Evolutionary conservation across 2,888 invertebrate genomes (phyloP).

Genomic region (Drosophila maculinotata): DNA sequence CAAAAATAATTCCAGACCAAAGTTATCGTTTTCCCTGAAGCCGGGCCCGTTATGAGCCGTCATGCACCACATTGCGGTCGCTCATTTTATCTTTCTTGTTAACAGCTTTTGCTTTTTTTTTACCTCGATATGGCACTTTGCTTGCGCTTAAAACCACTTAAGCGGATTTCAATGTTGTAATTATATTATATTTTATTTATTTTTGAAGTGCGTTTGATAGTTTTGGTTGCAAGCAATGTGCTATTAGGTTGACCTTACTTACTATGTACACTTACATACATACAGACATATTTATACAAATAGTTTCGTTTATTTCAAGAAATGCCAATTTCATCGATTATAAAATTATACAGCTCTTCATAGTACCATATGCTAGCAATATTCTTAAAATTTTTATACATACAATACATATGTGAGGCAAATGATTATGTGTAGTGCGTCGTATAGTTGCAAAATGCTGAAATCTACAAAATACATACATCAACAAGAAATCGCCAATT

Average conservation of each 20-base stretch:
- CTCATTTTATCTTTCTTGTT: conserved; percentile 46
- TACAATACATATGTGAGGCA: conserved; percentile 26
- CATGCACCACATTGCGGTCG: conserved; percentile 2
- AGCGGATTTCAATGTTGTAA: conserved; percentile 55
- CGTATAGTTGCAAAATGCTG: conserved; percentile 45
- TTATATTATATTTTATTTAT: conserved; percentile 51
- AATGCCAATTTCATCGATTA: conserved; percentile 59
- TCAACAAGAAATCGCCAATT: conserved; percentile 30
- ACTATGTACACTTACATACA: conserved; percentile 11
- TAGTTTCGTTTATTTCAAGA: conserved; percentile 48
- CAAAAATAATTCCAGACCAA: conserved; percentile 98
- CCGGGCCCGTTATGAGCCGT: conserved; percentile 89
- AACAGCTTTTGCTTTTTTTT: conserved; percentile 57
- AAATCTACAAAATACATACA: conserved; percentile 11
- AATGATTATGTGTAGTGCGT: conserved; percentile 44
- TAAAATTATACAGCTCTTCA: conserved; percentile 53
- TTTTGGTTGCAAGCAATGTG: conserved; percentile 53
- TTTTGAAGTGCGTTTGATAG: conserved; percentile 42
- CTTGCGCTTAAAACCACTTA: conserved; percentile 49
- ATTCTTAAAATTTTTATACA: conserved; percentile 55
- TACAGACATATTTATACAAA: conserved; percentile 13
- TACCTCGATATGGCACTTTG: conserved; percentile 47
- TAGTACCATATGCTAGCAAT: conserved; percentile 69
- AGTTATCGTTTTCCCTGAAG: conserved; percentile 95
- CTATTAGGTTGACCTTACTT: conserved; percentile 24